These are phyloP conservation scores for Cotesia glomerata DNA, from an alignment of 1,140 invertebrate genomes.

Conservation along the genomic window DNA sequence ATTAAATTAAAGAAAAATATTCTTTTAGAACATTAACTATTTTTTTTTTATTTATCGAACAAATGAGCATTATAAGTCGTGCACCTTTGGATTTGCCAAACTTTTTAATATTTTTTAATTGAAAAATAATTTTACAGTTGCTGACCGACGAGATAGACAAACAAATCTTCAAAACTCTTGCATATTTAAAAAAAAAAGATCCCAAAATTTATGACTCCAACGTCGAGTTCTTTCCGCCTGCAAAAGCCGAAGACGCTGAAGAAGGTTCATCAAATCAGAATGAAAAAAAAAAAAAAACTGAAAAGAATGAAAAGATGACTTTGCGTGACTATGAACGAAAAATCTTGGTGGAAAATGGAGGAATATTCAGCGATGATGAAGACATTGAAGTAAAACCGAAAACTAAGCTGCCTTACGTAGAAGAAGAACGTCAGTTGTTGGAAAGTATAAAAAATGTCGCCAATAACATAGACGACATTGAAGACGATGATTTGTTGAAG, in stretches of 20 bases:
- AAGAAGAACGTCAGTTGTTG: slow-evolving; percentile 76
- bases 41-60: no score
- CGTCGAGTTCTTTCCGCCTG: slow-evolving; percentile 72
- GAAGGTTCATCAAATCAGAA: slow-evolving; percentile 46
- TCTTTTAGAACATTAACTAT: no score
- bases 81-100: no score
- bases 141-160: slow-evolving; percentile 70
- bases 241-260: slow-evolving; percentile 46
- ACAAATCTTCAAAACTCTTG: slow-evolving; percentile 84
- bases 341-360: slow-evolving; percentile 74
- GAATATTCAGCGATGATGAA: slow-evolving; percentile 67
- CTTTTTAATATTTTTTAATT: no score
- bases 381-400: slow-evolving; percentile 48
- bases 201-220: slow-evolving; percentile 85
- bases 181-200: slow-evolving; percentile 86
- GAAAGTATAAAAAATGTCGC: slow-evolving; percentile 69
- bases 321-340: slow-evolving; percentile 84
- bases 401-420: slow-evolving; percentile 65
- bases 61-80: no score
- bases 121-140: slow-evolving; percentile 39
- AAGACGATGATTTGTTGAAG: slow-evolving; percentile 66
- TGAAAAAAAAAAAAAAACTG: slow-evolving; percentile 50
- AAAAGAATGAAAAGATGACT: slow-evolving; percentile 69
- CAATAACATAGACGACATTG: slow-evolving; percentile 65
- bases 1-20: no score